Conservation (phyloP, 2,888 invertebrate species). For the Hemaris fuciformis region DNA sequence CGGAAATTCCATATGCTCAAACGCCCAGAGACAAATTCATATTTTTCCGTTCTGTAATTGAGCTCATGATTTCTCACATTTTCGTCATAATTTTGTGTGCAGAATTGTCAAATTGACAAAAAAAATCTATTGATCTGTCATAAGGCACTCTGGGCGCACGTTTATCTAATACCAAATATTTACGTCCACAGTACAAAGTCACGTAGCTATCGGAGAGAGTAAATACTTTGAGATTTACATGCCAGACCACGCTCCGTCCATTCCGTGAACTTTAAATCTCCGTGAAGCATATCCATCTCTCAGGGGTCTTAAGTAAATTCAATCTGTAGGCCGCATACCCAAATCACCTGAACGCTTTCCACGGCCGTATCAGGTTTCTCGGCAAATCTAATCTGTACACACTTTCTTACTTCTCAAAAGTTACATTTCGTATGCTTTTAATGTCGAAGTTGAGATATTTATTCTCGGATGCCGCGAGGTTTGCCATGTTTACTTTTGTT, state of each 20-base stretch:
- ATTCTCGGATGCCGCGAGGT: not conserved
- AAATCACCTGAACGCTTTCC: constrained; percentile 75
- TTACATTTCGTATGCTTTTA: constrained; percentile 28
- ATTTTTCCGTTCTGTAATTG: no score
- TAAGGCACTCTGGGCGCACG: no score
- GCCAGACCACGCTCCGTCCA: not conserved
- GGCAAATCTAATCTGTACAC: constrained; percentile 72
- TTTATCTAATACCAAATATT: no score
- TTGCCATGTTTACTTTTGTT: not conserved
- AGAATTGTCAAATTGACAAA: no score
- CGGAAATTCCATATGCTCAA: no score
- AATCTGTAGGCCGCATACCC: constrained; percentile 75
- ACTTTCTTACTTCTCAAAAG: constrained; percentile 63
- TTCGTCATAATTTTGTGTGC: no score
- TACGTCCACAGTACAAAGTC: not conserved
- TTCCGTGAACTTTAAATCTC: constrained; percentile 17
- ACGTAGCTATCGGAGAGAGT: not conserved
- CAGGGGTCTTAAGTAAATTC: constrained; percentile 68
- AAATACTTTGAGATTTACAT: not conserved
- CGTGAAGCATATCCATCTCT: constrained; percentile 51
- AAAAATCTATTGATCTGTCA: no score
- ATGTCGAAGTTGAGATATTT: constrained; percentile 10
- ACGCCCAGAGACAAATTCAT: no score
- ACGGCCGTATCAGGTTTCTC: constrained; percentile 59
- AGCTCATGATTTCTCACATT: no score